A percentile compares a stretch with the other conserved stretches of the same genome.
phyloP scores from a whole-genome alignment of 2,113 vertebrate species.

The Hystrix brachyura region DNA sequence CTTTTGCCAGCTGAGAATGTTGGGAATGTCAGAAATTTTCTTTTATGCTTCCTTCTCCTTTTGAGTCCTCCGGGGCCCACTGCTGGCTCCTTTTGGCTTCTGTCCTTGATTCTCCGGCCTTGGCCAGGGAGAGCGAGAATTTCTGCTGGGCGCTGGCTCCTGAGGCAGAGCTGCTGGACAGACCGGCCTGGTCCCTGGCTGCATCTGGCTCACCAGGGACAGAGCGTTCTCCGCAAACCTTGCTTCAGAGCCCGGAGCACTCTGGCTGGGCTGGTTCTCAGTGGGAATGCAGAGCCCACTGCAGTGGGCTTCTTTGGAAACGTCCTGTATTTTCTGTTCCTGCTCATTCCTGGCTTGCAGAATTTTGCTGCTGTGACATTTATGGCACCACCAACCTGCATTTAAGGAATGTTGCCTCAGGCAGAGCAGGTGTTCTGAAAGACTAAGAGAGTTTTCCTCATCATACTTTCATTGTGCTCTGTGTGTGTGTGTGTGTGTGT shows the following conservation, averaged over 20 bases:
- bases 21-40: constrained; percentile 84
- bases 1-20: constrained; percentile 85
- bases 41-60: not conserved
- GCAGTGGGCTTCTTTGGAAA: constrained; percentile 39
- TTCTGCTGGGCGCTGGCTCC: constrained; percentile 1
- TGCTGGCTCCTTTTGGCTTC: constrained; percentile 33
- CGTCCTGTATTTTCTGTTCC: not conserved
- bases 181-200: not conserved
- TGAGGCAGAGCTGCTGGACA: not conserved
- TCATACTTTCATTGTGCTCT: not conserved
- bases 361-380: constrained; percentile 57
- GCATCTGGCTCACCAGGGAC: not conserved
- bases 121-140: not conserved
- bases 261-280: not conserved
- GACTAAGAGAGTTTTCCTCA: not conserved
- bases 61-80: constrained; percentile 34
- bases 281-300: constrained; percentile 13
- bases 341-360: constrained; percentile 28
- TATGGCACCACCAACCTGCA: constrained; percentile 27
- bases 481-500: not conserved
- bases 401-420: constrained; percentile 40
- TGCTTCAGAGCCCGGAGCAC: not conserved
- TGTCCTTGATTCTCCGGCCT: constrained; percentile 51
- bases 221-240: not conserved
- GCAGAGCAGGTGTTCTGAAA: constrained; percentile 52